phyloP scores from a whole-genome alignment of 2,797 vertebrate genomes.

The Hippocampus kuda region DNA sequence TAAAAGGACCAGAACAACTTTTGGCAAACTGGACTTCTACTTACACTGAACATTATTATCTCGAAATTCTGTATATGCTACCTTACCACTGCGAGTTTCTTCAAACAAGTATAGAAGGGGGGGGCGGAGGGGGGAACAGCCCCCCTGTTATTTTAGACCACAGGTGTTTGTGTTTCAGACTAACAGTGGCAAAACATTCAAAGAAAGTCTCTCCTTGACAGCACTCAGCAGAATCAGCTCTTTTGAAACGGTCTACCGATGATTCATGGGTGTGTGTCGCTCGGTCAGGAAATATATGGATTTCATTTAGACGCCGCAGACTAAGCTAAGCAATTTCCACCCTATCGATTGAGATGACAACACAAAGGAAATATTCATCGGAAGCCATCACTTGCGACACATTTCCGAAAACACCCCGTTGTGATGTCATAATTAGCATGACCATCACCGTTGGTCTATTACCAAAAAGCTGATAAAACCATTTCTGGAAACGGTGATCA shows the following conservation, averaged over 20 bases:
- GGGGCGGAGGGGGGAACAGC: too few species aligned
- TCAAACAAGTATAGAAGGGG: not conserved
- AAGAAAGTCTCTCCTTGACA: not conserved
- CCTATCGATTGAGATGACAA: not conserved
- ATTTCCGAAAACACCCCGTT: not conserved
- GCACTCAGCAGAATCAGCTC: constrained; percentile 1
- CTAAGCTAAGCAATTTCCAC: not conserved
- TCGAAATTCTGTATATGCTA: too few species aligned
- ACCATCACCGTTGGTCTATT: not conserved
- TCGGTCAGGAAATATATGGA: not conserved
- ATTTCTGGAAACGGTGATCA: not conserved
- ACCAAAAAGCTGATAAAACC: not conserved
- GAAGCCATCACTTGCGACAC: not conserved
- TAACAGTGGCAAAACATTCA: not conserved
- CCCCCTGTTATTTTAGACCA: not conserved
- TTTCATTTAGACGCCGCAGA: not conserved
- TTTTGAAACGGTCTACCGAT: not conserved
- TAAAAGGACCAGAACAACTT: not conserved
- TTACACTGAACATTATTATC: too few species aligned
- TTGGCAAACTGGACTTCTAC: not conserved
- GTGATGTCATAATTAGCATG: not conserved
- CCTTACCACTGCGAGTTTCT: too few species aligned
- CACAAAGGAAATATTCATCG: not conserved
- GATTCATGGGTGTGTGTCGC: not conserved
- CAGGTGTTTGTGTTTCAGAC: not conserved